These are phyloP conservation scores for Butorides virescens DNA, from an alignment of 2,113 vertebrate genomes.

Conservation along the genomic window DNA sequence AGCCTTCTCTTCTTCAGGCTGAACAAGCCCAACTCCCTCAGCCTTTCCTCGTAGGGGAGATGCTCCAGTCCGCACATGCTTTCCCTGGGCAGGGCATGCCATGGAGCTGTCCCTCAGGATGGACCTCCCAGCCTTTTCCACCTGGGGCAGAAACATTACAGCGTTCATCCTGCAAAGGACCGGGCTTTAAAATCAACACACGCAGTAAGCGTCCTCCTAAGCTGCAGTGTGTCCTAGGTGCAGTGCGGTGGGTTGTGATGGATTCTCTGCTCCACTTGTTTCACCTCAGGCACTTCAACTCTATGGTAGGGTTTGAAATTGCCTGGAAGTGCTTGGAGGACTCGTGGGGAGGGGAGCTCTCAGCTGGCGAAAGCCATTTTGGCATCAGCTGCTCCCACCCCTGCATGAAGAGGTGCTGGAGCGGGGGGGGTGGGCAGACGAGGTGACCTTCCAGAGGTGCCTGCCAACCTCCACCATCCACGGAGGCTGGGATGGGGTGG, in stretches of 20 bases:
- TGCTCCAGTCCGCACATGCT: neutral
- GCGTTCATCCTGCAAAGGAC: fast-evolving
- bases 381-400: neutral
- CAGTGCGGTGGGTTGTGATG: neutral
- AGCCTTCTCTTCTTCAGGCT: too few species aligned
- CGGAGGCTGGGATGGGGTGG: neutral
- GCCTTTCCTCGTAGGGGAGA: too few species aligned
- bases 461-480: fast-evolving
- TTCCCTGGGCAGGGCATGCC: fast-evolving
- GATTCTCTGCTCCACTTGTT: neutral
- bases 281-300: fast-evolving
- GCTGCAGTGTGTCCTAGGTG: neutral
- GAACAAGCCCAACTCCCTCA: too few species aligned
- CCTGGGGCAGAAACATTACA: fast-evolving
- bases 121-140: neutral
- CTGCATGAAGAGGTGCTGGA: neutral
- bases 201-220: fast-evolving
- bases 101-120: fast-evolving
- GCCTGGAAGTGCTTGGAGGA: neutral
- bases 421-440: neutral
- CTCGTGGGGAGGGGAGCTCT: neutral
- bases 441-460: neutral
- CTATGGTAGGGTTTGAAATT: neutral
- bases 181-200: neutral
- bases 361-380: neutral